Conservation (phyloP, 1,140 invertebrate species). For the Maconellicoccus hirsutus region DNA sequence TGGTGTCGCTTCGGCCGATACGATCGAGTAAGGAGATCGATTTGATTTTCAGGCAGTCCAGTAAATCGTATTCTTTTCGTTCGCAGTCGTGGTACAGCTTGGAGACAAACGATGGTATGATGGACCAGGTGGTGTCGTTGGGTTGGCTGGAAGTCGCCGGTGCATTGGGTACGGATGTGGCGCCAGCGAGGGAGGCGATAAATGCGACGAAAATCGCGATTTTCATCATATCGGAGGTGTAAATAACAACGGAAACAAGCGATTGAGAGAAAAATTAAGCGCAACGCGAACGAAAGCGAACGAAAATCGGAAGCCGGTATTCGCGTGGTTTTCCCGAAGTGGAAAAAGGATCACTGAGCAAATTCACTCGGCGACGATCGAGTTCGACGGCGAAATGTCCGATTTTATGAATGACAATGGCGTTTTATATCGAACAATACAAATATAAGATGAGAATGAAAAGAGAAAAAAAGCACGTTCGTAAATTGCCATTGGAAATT, state of each 20-base stretch:
- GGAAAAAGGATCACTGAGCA: too few species aligned
- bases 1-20: conserved; percentile 26
- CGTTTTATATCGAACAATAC: conserved; percentile 14
- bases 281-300: too few species aligned
- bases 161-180: too few species aligned
- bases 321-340: too few species aligned
- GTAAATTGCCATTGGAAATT: not conserved
- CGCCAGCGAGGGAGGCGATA: too few species aligned
- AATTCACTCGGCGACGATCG: too few species aligned
- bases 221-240: too few species aligned
- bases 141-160: too few species aligned
- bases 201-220: too few species aligned
- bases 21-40: conserved; percentile 57
- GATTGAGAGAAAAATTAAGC: too few species aligned
- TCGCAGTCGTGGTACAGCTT: not conserved
- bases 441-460: not conserved
- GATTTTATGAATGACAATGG: conserved; percentile 5
- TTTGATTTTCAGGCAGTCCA: conserved; percentile 57
- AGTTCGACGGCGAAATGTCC: not conserved
- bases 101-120: not conserved
- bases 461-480: conserved; percentile 4
- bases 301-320: too few species aligned
- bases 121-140: not conserved
- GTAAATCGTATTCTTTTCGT: conserved; percentile 3
- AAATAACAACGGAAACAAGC: too few species aligned